Conservation (phyloP, 2,797 vertebrate genomes). For the Ceryle rudis region DNA sequence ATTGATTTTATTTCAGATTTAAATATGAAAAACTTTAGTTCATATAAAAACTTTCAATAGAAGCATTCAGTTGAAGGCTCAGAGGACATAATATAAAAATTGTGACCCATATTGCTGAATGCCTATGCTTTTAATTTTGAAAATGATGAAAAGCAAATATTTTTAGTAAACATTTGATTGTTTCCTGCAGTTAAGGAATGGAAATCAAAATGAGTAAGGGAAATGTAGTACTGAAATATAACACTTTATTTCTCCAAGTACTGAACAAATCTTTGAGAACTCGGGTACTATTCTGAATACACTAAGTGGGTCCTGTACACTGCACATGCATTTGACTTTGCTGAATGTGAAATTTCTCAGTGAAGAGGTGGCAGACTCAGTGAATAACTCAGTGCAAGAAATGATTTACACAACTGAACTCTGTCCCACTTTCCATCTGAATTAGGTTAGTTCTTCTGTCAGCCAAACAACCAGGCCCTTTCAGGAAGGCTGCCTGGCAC, state of each 20-base stretch:
- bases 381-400: background rate
- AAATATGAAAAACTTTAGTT: background rate
- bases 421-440: slow-evolving; percentile 53
- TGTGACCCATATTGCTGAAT: background rate
- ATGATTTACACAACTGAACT: slow-evolving; percentile 35
- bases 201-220: background rate
- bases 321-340: background rate
- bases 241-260: background rate
- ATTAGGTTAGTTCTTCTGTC: slow-evolving; percentile 13
- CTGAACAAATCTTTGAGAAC: background rate
- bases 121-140: background rate
- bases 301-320: background rate
- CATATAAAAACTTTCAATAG: background rate
- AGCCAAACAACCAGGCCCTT: background rate
- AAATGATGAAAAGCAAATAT: background rate
- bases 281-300: background rate
- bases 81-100: background rate
- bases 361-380: background rate
- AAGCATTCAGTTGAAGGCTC: background rate
- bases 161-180: background rate
- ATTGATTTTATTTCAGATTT: background rate
- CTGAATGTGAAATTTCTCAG: background rate
- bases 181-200: background rate
- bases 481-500: background rate
- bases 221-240: background rate